Evolutionary conservation across 2,113 vertebrate genomes (phyloP).

Genomic region (Aramus guarauna): DNA sequence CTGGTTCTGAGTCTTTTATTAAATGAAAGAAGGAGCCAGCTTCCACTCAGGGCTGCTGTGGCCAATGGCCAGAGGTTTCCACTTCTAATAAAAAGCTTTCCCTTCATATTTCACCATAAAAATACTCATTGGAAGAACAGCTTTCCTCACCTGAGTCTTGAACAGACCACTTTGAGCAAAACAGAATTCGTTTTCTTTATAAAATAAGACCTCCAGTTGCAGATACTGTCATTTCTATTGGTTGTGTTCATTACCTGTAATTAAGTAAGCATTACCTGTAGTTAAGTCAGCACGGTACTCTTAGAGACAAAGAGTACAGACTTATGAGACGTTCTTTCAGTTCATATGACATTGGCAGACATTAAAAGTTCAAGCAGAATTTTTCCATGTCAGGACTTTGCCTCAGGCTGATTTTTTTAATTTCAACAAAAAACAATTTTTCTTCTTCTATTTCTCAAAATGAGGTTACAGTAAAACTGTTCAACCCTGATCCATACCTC

Average conservation of each 20-base stretch:
- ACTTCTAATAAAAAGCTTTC: neutral
- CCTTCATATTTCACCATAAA: neutral
- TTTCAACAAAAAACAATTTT: neutral
- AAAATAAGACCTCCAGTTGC: neutral
- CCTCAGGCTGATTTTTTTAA: neutral
- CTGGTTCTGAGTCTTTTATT: neutral
- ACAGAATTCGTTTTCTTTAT: neutral
- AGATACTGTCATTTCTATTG: neutral
- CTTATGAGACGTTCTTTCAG: neutral
- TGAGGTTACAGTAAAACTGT: neutral
- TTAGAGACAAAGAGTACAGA: neutral
- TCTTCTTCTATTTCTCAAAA: neutral
- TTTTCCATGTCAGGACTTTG: slow-evolving; percentile 22
- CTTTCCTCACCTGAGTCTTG: neutral
- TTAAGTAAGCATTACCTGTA: neutral
- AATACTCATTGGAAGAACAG: accelerated
- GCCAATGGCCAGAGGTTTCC: neutral
- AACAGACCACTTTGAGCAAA: neutral
- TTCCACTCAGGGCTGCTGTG: neutral
- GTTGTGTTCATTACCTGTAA: neutral
- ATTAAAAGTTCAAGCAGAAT: neutral
- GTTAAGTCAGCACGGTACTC: neutral
- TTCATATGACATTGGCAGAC: neutral
- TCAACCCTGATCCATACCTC: neutral
- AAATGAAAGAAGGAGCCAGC: neutral